phyloP scores from a whole-genome alignment of 2,113 vertebrate species.

The Pluvianellus socialis region DNA sequence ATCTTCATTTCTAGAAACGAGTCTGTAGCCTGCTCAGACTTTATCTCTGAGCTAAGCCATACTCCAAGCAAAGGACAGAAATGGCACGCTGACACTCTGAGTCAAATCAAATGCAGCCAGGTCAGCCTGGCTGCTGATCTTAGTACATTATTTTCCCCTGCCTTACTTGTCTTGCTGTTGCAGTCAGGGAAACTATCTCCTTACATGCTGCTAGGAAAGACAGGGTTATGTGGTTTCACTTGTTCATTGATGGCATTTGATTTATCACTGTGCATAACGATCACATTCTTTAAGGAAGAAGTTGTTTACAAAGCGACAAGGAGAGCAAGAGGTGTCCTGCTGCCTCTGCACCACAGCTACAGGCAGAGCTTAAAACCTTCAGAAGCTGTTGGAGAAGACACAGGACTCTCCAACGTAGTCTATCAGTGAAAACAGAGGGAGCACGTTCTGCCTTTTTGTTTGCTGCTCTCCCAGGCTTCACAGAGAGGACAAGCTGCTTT shows the following conservation, averaged over 20 bases:
- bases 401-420: not conserved
- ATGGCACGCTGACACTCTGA: not conserved
- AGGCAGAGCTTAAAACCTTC: not conserved
- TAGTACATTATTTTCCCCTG: not conserved
- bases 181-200: not conserved
- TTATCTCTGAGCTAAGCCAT: not conserved
- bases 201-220: not conserved
- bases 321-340: not conserved
- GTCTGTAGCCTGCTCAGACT: not conserved
- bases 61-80: not conserved
- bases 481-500: not conserved
- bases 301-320: not conserved
- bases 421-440: not conserved
- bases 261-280: not conserved
- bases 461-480: not conserved
- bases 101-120: not conserved
- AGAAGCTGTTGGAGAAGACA: not conserved
- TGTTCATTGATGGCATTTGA: not conserved
- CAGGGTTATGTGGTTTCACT: not conserved
- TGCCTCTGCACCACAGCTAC: not conserved
- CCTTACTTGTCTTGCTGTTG: not conserved
- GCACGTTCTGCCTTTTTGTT: not conserved
- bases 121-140: not conserved
- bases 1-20: accelerated
- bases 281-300: not conserved